Percentiles rank a stretch among this genome's conserved stretches.
Conservation (phyloP, 2,113 vertebrate genomes). For the Ranitomeya imitator region DNA sequence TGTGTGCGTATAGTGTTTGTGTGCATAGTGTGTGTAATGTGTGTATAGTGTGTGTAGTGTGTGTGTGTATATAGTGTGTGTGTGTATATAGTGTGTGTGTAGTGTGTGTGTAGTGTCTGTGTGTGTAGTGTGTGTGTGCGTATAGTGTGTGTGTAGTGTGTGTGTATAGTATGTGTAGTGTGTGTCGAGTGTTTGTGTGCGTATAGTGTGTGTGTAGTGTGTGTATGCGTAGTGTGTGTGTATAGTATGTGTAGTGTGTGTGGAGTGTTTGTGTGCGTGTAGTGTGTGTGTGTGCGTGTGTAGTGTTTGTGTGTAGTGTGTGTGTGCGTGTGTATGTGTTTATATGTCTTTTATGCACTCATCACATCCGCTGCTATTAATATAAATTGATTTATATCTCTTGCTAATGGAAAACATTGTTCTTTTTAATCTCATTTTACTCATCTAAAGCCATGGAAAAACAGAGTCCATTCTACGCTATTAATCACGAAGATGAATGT, state of each 20-base stretch:
- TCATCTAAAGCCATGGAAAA: slow-evolving; percentile 10
- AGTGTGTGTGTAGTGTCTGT: too few relatives aligned
- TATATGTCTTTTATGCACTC: not conserved
- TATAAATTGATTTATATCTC: not conserved
- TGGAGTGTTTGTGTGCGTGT: too few relatives aligned
- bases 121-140: not conserved
- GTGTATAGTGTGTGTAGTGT: too few relatives aligned
- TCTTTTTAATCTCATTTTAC: not conserved
- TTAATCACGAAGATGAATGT: slow-evolving; percentile 33
- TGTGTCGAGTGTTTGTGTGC: too few relatives aligned
- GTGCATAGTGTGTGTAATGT: too few relatives aligned
- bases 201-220: not conserved
- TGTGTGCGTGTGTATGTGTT: not conserved
- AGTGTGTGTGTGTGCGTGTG: too few relatives aligned
- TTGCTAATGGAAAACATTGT: not conserved
- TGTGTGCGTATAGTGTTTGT: not conserved
- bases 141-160: not conserved
- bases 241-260: too few relatives aligned
- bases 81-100: too few relatives aligned
- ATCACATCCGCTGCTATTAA: not conserved
- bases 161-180: not conserved
- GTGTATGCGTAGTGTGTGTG: too few relatives aligned
- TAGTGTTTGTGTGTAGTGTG: too few relatives aligned
- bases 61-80: too few relatives aligned
- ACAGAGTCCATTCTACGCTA: not conserved